Conservation (phyloP, 2,888 invertebrate genomes). For the Apoda limacodes region DNA sequence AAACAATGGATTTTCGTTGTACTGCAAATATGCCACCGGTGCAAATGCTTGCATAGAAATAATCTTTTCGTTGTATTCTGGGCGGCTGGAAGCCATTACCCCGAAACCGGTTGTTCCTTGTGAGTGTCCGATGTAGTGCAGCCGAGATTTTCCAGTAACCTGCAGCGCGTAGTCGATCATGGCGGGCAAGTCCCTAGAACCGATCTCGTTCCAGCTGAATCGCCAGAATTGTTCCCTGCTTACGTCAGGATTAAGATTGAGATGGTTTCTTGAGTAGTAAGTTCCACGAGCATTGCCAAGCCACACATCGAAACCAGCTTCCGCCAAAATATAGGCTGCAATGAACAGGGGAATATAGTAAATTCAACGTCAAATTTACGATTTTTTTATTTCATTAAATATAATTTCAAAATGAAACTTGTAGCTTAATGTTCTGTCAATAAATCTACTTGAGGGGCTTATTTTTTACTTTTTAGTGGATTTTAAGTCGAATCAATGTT, state of each 20-base stretch:
- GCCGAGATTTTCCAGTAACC: slow-evolving; percentile 61
- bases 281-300: slow-evolving; percentile 82
- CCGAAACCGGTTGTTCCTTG: slow-evolving; percentile 73
- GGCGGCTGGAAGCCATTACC: slow-evolving; percentile 70
- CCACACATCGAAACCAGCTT: slow-evolving; percentile 80
- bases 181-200: slow-evolving; percentile 78
- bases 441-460: too few species aligned
- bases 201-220: slow-evolving; percentile 86
- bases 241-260: slow-evolving; percentile 36
- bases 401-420: too few species aligned
- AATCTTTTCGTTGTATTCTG: slow-evolving; percentile 74
- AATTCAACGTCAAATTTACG: too few species aligned
- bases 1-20: slow-evolving; percentile 28
- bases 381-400: too few species aligned
- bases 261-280: slow-evolving; percentile 69
- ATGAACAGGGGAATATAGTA: too few species aligned
- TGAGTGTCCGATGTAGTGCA: slow-evolving; percentile 85
- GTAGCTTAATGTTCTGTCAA: too few species aligned
- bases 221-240: slow-evolving; percentile 75
- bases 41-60: slow-evolving; percentile 55
- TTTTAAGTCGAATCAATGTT: too few species aligned
- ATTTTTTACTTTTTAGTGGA: too few species aligned
- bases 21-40: slow-evolving; percentile 37
- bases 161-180: slow-evolving; percentile 77
- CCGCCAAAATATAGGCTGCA: slow-evolving; percentile 60